Evolutionary conservation across 2,888 invertebrate species (phyloP).

Genomic region (Eupithecia tripunctaria): DNA sequence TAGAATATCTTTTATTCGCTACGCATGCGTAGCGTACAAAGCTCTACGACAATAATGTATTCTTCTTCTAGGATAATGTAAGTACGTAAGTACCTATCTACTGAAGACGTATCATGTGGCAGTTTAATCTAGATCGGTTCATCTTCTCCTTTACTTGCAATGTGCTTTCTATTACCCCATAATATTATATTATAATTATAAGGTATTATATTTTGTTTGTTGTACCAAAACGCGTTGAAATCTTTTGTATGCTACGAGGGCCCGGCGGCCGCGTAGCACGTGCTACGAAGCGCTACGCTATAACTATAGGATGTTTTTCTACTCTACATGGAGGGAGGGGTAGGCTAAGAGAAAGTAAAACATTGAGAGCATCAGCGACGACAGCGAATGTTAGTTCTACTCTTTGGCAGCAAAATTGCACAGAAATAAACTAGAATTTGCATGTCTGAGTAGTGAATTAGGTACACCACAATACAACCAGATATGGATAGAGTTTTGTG

Average conservation of each 20-base stretch:
- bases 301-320: background rate
- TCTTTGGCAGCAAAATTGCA: no score
- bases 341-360: background rate
- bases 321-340: background rate
- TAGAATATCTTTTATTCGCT: background rate
- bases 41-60: background rate
- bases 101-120: no score
- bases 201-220: background rate
- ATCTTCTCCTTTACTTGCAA: no score
- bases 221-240: background rate
- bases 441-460: background rate
- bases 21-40: background rate
- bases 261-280: background rate
- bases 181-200: no score
- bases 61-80: background rate
- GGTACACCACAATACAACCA: background rate
- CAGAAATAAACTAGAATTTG: background rate
- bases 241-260: constrained; percentile 1
- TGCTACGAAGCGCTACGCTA: background rate
- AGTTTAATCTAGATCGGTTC: no score
- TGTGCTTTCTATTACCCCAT: no score
- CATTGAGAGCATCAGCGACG: background rate
- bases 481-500: background rate
- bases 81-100: no score
- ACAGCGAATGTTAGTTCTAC: no score